phyloP scores from a whole-genome alignment of 1,140 invertebrate species.

The Drosophila nasuta region DNA sequence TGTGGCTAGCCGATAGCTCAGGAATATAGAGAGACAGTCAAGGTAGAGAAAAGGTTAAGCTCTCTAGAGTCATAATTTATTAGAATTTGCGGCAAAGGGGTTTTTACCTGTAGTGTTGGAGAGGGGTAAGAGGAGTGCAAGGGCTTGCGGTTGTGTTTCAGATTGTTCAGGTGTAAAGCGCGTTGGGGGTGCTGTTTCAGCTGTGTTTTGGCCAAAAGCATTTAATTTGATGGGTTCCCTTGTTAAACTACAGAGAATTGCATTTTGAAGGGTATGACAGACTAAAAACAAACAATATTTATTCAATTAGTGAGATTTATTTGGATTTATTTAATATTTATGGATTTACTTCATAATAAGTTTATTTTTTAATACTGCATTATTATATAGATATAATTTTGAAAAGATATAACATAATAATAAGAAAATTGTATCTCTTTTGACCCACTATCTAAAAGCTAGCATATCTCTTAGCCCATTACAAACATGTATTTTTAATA shows the following conservation, averaged over 20 bases:
- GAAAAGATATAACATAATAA: too few relatives aligned
- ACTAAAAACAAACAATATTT: not conserved
- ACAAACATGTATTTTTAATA: not conserved
- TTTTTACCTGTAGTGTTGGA: not conserved
- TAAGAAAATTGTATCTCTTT: too few relatives aligned
- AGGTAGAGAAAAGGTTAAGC: slow-evolving; percentile 70
- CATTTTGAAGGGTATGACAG: not conserved
- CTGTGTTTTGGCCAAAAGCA: slow-evolving; percentile 37
- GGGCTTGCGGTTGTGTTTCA: slow-evolving; percentile 57
- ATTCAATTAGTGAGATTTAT: too few relatives aligned
- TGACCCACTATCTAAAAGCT: not conserved
- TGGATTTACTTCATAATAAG: too few relatives aligned
- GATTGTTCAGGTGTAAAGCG: slow-evolving; percentile 68
- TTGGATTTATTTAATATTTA: too few relatives aligned
- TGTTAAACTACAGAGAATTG: not conserved
- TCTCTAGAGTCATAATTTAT: slow-evolving; percentile 74
- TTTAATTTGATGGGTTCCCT: slow-evolving; percentile 62
- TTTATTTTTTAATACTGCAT: too few relatives aligned
- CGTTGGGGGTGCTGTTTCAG: not conserved
- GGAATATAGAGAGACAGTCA: slow-evolving; percentile 23
- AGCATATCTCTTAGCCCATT: not conserved
- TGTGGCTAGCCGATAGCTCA: slow-evolving; percentile 53
- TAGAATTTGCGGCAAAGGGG: slow-evolving; percentile 65
- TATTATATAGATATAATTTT: too few relatives aligned
- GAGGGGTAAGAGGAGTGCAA: not conserved